phyloP scores from a whole-genome alignment of 1,140 invertebrate genomes.

The Caerostris darwini region DNA sequence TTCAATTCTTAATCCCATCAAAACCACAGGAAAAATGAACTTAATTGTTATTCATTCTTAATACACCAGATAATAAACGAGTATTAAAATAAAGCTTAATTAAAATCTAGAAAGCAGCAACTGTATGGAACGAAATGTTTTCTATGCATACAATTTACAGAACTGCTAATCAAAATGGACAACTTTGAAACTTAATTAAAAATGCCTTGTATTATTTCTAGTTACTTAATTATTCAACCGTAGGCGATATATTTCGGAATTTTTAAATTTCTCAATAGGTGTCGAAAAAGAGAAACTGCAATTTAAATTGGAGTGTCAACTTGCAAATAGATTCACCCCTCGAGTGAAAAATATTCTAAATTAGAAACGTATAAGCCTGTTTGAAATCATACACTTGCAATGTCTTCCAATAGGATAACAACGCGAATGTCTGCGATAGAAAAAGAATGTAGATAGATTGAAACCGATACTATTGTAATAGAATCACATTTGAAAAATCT shows the following conservation, averaged over 20 bases:
- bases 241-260: background rate
- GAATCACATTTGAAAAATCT: background rate
- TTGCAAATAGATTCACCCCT: background rate
- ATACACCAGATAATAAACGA: too few relatives aligned
- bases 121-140: too few relatives aligned
- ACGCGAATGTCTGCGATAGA: background rate
- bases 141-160: background rate
- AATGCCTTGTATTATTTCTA: background rate
- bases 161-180: background rate
- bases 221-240: background rate
- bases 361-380: background rate
- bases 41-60: too few relatives aligned
- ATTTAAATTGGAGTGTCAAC: conserved; percentile 15
- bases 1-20: too few relatives aligned
- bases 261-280: background rate
- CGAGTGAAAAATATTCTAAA: background rate
- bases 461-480: conserved; percentile 11
- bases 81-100: too few relatives aligned
- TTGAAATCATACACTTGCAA: background rate
- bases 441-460: background rate
- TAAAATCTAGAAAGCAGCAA: too few relatives aligned
- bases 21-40: too few relatives aligned
- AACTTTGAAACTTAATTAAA: conserved; percentile 5
- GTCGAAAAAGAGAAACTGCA: background rate
- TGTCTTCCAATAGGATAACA: background rate